phyloP scores from a whole-genome alignment of 2,888 invertebrate species.

The Hedya salicella region DNA sequence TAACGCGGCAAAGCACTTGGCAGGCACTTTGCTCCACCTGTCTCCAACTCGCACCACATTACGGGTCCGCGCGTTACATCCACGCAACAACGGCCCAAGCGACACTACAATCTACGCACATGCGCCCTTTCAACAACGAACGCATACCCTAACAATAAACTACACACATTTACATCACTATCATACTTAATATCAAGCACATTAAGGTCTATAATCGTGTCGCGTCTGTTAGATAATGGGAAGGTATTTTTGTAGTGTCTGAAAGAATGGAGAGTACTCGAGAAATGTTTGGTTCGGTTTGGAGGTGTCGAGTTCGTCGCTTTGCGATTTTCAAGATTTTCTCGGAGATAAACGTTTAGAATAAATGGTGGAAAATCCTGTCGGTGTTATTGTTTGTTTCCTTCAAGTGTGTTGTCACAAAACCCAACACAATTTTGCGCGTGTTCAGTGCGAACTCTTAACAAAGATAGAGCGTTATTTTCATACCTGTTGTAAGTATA shows the following conservation, averaged over 20 bases:
- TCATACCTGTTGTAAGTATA: no score
- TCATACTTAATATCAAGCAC: constrained; percentile 13
- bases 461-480: neutral
- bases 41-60: constrained; percentile 18
- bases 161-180: constrained; percentile 10
- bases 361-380: constrained; percentile 10
- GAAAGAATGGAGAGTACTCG: constrained; percentile 19
- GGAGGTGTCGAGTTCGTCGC: constrained; percentile 1
- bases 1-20: constrained; percentile 6
- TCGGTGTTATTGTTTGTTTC: neutral
- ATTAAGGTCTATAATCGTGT: constrained; percentile 19
- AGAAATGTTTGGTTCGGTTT: constrained; percentile 16
- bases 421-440: neutral
- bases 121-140: neutral
- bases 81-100: constrained; percentile 1
- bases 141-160: constrained; percentile 9
- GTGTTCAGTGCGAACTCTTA: neutral
- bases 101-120: neutral
- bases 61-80: neutral
- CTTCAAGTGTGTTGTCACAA: neutral
- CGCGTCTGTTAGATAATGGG: constrained; percentile 5
- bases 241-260: constrained; percentile 22
- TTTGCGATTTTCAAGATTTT: constrained; percentile 3
- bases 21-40: constrained; percentile 32
- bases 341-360: constrained; percentile 12